Percentiles rank a stretch among this genome's conserved stretches.
Evolutionary conservation across 2,888 invertebrate genomes (phyloP).

Genomic region (Drosophila mimetica): DNA sequence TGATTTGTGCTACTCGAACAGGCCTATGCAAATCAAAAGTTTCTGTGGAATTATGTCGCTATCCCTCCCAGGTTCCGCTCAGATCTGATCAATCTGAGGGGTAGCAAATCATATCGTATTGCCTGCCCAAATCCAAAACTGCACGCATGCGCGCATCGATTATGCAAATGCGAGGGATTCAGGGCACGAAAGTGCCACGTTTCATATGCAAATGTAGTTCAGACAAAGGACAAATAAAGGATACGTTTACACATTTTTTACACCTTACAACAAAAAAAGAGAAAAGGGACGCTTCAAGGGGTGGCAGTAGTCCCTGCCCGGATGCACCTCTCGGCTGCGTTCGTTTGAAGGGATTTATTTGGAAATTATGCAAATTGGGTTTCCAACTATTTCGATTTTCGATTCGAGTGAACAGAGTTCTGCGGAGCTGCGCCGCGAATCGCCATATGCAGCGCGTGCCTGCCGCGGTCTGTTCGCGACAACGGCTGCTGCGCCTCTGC

Average conservation of each 20-base stretch:
- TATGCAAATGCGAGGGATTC: conserved; percentile 59
- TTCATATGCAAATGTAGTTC: conserved; percentile 77
- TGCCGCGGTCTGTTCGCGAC: conserved; percentile 59
- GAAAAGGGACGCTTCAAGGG: conserved; percentile 46
- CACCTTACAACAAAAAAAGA: conserved; percentile 68
- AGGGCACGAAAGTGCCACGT: conserved; percentile 49
- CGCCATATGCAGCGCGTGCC: conserved; percentile 53
- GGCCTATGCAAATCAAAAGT: not conserved
- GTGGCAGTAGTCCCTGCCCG: conserved; percentile 14
- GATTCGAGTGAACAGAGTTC: conserved; percentile 25
- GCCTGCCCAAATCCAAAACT: conserved; percentile 38
- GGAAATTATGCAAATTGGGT: conserved; percentile 78
- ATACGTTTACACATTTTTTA: conserved; percentile 77
- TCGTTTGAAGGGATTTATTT: conserved; percentile 58
- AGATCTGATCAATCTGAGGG: conserved; percentile 18
- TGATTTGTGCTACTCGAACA: not conserved
- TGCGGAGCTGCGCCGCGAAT: conserved; percentile 9
- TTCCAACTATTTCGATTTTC: conserved; percentile 61
- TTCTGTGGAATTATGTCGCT: not conserved
- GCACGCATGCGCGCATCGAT: conserved; percentile 73
- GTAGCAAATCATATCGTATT: conserved; percentile 20
- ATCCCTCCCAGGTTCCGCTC: conserved; percentile 8
- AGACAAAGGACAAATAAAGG: conserved; percentile 55
- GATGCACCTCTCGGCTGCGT: conserved; percentile 52
- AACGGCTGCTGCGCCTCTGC: conserved; percentile 63